A percentile compares a stretch with the other conserved stretches of the same genome.
These are phyloP conservation scores for Lithosia quadra DNA, from an alignment of 2,888 invertebrate genomes.

Conservation along the genomic window DNA sequence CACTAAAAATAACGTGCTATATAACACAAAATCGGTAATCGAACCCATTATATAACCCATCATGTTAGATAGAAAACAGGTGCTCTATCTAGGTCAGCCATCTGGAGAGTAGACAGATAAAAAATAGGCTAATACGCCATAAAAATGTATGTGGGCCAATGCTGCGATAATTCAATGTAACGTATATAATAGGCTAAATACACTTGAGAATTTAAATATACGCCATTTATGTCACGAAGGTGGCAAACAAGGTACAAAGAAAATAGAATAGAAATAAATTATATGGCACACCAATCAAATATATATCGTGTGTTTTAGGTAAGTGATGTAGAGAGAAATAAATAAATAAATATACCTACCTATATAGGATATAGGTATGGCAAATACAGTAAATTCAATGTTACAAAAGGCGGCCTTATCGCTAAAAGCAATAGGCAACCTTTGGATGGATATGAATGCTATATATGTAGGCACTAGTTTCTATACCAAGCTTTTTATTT, in stretches of 20 bases:
- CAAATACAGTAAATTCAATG: too few relatives aligned
- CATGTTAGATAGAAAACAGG: slow-evolving; percentile 19
- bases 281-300: too few relatives aligned
- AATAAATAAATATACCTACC: too few relatives aligned
- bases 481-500: too few relatives aligned
- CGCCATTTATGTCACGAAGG: background rate
- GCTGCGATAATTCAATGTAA: slow-evolving; percentile 29
- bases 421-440: too few relatives aligned
- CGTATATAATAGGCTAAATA: slow-evolving; percentile 26
- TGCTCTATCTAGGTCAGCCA: slow-evolving; percentile 22
- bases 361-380: too few relatives aligned
- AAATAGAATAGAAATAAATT: background rate
- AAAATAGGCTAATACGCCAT: background rate
- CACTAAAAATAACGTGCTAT: background rate
- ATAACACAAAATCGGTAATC: slow-evolving; percentile 7
- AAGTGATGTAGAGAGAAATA: too few relatives aligned
- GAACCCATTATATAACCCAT: background rate
- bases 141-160: slow-evolving; percentile 11
- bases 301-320: too few relatives aligned
- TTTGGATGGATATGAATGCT: too few relatives aligned
- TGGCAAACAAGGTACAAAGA: too few relatives aligned
- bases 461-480: too few relatives aligned
- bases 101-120: slow-evolving; percentile 12
- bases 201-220: slow-evolving; percentile 32
- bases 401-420: too few relatives aligned